Conservation (phyloP, 2,888 invertebrate genomes). For the Orchestes rusci region DNA sequence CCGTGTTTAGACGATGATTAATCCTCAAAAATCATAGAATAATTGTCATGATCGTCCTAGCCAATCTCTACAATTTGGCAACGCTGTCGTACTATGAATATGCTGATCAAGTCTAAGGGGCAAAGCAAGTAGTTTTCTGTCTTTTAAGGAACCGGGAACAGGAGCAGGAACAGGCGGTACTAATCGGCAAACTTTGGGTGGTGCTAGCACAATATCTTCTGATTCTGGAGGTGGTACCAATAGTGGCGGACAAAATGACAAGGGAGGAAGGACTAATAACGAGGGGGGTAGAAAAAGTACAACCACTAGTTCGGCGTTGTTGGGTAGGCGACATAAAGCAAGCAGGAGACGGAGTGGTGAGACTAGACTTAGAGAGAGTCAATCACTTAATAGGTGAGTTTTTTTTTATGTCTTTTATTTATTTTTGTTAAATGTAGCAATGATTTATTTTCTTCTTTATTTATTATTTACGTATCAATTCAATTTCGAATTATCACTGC, state of each 20-base stretch:
- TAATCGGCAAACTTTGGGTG: conserved; percentile 10
- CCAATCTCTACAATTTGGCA: too few species aligned
- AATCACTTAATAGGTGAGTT: conserved; percentile 62
- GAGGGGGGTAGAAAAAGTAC: conserved; percentile 34
- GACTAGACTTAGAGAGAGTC: conserved; percentile 67
- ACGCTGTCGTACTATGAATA: too few species aligned
- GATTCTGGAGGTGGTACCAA: conserved; percentile 9
- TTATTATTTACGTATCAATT: too few species aligned
- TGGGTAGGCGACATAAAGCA: conserved; percentile 48
- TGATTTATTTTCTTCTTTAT: not conserved
- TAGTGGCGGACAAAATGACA: conserved; percentile 12
- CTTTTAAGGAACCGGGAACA: conserved; percentile 26
- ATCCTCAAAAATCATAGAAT: too few species aligned
- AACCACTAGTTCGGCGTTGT: conserved; percentile 40
- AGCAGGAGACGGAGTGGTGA: conserved; percentile 55
- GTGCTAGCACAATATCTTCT: conserved; percentile 1
- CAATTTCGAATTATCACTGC: too few species aligned
- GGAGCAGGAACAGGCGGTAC: conserved; percentile 26
- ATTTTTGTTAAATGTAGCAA: not conserved
- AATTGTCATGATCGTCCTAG: too few species aligned
- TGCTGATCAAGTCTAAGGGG: too few species aligned
- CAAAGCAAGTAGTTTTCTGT: too few species aligned
- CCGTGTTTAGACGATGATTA: too few species aligned
- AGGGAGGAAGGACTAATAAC: conserved; percentile 32
- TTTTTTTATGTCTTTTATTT: not conserved